Evolutionary conservation across 2,888 invertebrate genomes (phyloP).

Genomic region (Tipula helvola): DNA sequence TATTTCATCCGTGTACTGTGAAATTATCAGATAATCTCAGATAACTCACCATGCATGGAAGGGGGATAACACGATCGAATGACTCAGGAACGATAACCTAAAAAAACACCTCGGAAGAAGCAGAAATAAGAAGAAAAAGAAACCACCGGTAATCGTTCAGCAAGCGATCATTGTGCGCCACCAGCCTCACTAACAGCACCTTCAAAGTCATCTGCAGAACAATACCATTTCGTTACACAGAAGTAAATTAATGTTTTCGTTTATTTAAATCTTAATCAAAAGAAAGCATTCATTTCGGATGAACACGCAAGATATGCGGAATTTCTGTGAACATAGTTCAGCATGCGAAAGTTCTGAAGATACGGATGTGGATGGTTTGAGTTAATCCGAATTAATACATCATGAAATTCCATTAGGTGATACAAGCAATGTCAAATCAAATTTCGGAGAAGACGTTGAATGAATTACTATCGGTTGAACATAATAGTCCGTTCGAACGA

Average conservation of each 20-base stretch:
- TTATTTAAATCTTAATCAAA: neutral
- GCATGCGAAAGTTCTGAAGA: slow-evolving; percentile 51
- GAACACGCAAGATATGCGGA: slow-evolving; percentile 31
- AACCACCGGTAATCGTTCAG: slow-evolving; percentile 19
- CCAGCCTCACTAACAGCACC: slow-evolving; percentile 9
- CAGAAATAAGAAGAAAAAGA: slow-evolving; percentile 41
- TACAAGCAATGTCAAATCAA: slow-evolving; percentile 56
- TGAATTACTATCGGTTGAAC: slow-evolving; percentile 68
- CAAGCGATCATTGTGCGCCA: slow-evolving; percentile 17
- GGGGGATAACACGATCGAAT: slow-evolving; percentile 66
- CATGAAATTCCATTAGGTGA: slow-evolving; percentile 39
- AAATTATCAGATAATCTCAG: slow-evolving; percentile 61
- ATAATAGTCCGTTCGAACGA: too few species aligned
- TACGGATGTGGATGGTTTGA: slow-evolving; percentile 43
- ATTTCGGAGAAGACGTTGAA: slow-evolving; percentile 72
- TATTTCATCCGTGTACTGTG: slow-evolving; percentile 69
- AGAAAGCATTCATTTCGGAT: neutral
- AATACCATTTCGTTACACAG: neutral
- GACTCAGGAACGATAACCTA: slow-evolving; percentile 63
- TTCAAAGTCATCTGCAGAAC: neutral
- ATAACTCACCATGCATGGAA: slow-evolving; percentile 66
- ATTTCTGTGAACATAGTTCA: slow-evolving; percentile 46
- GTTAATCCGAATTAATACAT: slow-evolving; percentile 43
- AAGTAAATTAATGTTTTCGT: neutral
- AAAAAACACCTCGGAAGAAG: slow-evolving; percentile 51